Percentiles rank a stretch among this genome's conserved stretches.
Conservation (phyloP, 2,797 vertebrate genomes). For the Lutjanus campechanus region DNA sequence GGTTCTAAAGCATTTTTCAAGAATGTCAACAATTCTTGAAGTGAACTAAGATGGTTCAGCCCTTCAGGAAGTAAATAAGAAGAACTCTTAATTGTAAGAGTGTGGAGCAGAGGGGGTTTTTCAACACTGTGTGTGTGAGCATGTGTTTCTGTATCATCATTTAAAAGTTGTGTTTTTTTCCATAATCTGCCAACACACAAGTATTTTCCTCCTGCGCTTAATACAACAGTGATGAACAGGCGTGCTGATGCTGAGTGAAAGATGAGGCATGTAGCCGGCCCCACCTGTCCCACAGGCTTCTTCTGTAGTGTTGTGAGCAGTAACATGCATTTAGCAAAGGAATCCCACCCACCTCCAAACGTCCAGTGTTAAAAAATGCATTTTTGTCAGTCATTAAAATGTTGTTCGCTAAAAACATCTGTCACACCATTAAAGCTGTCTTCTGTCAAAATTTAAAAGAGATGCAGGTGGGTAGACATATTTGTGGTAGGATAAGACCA, state of each 20-base stretch:
- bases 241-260: background rate
- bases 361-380: background rate
- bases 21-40: too few species aligned
- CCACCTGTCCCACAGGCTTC: slow-evolving; percentile 6
- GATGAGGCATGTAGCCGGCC: slow-evolving; percentile 2
- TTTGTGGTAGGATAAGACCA: background rate
- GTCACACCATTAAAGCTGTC: background rate
- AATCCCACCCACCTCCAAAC: background rate
- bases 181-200: background rate
- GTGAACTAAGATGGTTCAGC: too few species aligned
- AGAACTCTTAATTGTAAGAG: too few species aligned
- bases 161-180: background rate
- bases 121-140: too few species aligned
- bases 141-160: background rate
- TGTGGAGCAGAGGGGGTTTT: too few species aligned
- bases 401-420: background rate
- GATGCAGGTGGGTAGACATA: background rate
- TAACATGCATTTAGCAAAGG: background rate
- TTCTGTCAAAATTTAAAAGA: background rate
- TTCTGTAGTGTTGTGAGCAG: background rate
- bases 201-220: background rate
- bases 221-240: background rate
- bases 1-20: too few species aligned
- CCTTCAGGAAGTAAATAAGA: too few species aligned
- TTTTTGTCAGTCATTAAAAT: background rate